Conservation (phyloP, 2,797 vertebrate genomes). For the Silurus aristotelis region DNA sequence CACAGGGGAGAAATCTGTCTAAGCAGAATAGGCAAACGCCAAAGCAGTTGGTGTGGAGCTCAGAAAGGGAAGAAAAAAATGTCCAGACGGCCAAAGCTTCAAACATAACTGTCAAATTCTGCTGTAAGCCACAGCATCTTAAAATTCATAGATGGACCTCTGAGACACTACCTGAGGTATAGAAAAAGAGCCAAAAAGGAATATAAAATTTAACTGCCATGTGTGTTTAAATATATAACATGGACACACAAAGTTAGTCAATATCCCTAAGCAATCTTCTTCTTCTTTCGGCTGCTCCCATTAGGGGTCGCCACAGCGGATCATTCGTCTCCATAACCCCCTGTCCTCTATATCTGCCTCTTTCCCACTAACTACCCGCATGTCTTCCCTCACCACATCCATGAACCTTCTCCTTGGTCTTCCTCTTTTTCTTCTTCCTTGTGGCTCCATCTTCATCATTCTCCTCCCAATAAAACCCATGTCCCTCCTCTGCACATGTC, state of each 20-base stretch:
- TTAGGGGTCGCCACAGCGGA: too few species aligned
- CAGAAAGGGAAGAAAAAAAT: conserved; percentile 21
- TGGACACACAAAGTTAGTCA: background rate
- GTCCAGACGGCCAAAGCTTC: conserved; percentile 37
- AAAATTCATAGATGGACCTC: conserved; percentile 39
- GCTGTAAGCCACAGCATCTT: conserved; percentile 20
- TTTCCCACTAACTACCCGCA: too few species aligned
- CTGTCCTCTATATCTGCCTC: too few species aligned
- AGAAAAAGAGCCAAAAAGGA: background rate
- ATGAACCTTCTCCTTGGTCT: too few species aligned
- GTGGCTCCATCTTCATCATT: too few species aligned
- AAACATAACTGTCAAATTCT: conserved; percentile 26
- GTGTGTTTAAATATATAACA: background rate
- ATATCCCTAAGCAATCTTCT: conserved; percentile 5
- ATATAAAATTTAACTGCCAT: background rate
- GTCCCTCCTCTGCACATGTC: too few species aligned
- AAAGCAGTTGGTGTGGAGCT: conserved; percentile 42
- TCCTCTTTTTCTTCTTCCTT: too few species aligned
- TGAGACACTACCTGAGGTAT: conserved; percentile 24
- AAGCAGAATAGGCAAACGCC: conserved; percentile 30
- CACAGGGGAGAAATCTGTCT: conserved; percentile 49
- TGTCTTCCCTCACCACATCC: too few species aligned
- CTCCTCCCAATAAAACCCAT: too few species aligned
- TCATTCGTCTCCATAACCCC: too few species aligned
- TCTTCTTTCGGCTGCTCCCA: too few species aligned